A percentile compares a stretch with the other conserved stretches of the same genome.
Evolutionary conservation across 2,888 invertebrate genomes (phyloP).

Genomic region (Arrhopalites spinosus): DNA sequence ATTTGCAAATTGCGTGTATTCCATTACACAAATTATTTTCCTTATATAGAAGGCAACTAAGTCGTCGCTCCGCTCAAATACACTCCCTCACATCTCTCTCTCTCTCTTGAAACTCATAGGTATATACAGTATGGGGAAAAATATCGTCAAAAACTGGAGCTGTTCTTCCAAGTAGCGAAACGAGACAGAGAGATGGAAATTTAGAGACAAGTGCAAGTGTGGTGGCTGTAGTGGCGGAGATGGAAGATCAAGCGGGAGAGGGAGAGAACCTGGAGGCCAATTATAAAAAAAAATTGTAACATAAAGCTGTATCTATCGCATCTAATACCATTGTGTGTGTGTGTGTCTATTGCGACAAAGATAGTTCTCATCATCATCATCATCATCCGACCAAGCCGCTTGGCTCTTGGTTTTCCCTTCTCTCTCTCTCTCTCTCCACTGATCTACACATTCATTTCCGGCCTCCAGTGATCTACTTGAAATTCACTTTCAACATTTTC

Average conservation of each 20-base stretch:
- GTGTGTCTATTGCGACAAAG: not conserved
- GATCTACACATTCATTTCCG: slow-evolving; percentile 34
- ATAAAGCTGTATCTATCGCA: slow-evolving; percentile 36
- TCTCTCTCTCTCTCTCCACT: slow-evolving; percentile 1
- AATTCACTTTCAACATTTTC: slow-evolving; percentile 33
- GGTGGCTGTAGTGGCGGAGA: slow-evolving; percentile 38
- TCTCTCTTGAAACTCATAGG: not conserved
- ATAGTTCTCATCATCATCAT: not conserved
- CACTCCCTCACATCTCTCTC: not conserved
- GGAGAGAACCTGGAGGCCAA: slow-evolving; percentile 49
- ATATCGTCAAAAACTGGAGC: no score
- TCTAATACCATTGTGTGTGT: slow-evolving; percentile 22
- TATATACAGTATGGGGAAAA: no score
- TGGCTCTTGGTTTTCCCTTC: not conserved
- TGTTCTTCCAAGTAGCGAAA: no score
- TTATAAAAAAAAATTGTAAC: slow-evolving; percentile 47
- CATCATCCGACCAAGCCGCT: not conserved
- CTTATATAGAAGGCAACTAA: slow-evolving; percentile 9
- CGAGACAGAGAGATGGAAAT: slow-evolving; percentile 1
- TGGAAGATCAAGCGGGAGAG: slow-evolving; percentile 45
- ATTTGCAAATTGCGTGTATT: slow-evolving; percentile 56
- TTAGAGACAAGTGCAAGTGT: slow-evolving; percentile 2
- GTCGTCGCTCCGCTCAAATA: not conserved
- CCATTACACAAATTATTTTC: slow-evolving; percentile 55
- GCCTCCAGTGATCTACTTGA: slow-evolving; percentile 32